Base-by-base conservation (phyloP, 2,888 invertebrate genomes). In the Sylvicola cinctus region DNA sequence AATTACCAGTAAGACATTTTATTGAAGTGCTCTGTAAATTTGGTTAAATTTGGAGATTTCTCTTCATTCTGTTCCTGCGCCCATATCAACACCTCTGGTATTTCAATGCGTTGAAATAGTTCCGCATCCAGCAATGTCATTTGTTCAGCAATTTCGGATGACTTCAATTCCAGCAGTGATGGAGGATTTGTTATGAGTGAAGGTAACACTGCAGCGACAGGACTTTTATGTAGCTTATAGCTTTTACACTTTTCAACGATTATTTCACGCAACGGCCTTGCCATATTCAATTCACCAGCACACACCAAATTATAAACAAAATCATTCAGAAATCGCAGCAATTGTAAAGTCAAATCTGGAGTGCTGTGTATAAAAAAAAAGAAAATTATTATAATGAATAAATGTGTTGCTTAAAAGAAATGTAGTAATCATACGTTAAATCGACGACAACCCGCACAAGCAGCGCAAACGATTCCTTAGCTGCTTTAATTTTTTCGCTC, bases 11-110 rank as follows among this genome's bases (percentile, higher is more conserved):
- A 95, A 38, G 93, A 93, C 88, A 95, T 91, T 62, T 96, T 95
- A 55, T 98, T 98, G 59, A 98, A 98, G 60, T 98, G 96, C 55
- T 95, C 93, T 0, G 98, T 98, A 54, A 98, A 98, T 43, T 80
- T 66, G 23, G 91, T 93, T 37, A 98, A 67, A 60, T 98, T 96
- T 3, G 95, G 95, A 51, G 93, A 91, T 45, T 83, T 70, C 52
- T 95, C 93, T 57, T 96, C 96, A 43, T 85, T 87, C 59, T 96
- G 96, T 54, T 96, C 91, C 49, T 88, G 79, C 26, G 95, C 88
- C 93, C 95, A 98, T 45, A 91, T 75, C 42, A 98, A 62, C 41
- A 96, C 85, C 62, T 98, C 96, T 0, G 93, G 90, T 40, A 93
- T 88, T 60, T 96, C 93, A 46, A 98, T 91, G 51, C 87, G 83